phyloP scores from a whole-genome alignment of 2,888 invertebrate genomes.

The Graphium colonna region DNA sequence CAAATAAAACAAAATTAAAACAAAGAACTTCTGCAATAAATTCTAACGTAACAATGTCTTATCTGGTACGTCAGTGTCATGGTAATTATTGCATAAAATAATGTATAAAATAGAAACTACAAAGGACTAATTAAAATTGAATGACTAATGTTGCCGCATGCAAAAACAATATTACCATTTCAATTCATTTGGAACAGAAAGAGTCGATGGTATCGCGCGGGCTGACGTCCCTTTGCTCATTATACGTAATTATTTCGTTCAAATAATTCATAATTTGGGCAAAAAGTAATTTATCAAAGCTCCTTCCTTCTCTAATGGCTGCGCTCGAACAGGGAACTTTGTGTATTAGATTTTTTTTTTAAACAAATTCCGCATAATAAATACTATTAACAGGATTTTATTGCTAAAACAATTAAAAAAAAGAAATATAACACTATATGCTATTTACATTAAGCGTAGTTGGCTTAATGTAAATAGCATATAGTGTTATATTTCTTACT shows the following conservation, averaged over 20 bases:
- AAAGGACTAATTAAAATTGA: conserved; percentile 30
- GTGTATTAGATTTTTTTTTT: too few relatives aligned
- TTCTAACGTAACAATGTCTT: conserved; percentile 3
- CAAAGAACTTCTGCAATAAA: not conserved
- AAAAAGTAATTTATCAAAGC: conserved; percentile 20
- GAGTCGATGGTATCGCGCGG: conserved; percentile 46
- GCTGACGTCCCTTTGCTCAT: conserved; percentile 54
- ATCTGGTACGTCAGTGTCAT: conserved; percentile 13
- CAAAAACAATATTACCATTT: conserved; percentile 54
- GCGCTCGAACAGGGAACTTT: conserved; percentile 7
- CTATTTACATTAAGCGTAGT: too few relatives aligned
- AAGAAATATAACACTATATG: too few relatives aligned
- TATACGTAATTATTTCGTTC: conserved; percentile 50
- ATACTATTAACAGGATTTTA: too few relatives aligned
- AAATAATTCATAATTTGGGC: conserved; percentile 33
- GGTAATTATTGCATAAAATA: conserved; percentile 16
- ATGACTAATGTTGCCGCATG: conserved; percentile 46
- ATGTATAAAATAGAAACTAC: conserved; percentile 11
- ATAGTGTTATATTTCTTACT: too few relatives aligned
- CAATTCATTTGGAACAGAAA: conserved; percentile 56
- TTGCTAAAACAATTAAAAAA: too few relatives aligned
- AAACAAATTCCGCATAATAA: too few relatives aligned
- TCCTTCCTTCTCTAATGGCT: conserved; percentile 8
- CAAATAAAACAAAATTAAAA: not conserved
- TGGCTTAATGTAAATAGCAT: too few relatives aligned